These are phyloP conservation scores for Scaptomyza pallida DNA, from an alignment of 1,140 invertebrate species.

Conservation along the genomic window DNA sequence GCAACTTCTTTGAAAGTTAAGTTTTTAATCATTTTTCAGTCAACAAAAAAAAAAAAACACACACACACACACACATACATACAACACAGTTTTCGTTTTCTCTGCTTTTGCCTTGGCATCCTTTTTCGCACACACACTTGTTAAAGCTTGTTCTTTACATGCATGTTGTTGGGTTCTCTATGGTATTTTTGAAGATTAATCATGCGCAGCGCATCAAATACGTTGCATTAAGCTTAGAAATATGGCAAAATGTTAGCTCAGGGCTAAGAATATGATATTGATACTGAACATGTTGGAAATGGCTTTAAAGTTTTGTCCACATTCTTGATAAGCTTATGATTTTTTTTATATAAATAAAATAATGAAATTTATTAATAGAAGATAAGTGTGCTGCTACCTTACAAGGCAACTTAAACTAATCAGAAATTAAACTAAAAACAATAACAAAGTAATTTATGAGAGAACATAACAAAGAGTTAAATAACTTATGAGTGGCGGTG, in stretches of 20 bases:
- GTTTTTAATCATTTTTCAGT: slow-evolving; percentile 77
- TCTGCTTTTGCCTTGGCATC: slow-evolving; percentile 40
- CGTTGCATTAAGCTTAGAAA: slow-evolving; percentile 50
- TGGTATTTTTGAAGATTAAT: slow-evolving; percentile 54
- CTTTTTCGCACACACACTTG: slow-evolving; percentile 11
- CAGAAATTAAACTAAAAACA: too few species aligned
- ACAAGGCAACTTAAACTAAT: too few species aligned
- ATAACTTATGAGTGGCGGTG: too few species aligned
- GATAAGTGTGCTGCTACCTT: too few species aligned
- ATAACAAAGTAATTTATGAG: too few species aligned
- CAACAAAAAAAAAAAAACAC: slow-evolving; percentile 41
- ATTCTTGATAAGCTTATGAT: too few species aligned
- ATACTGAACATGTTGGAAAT: too few species aligned
- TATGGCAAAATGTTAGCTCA: slow-evolving; percentile 8
- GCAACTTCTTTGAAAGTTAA: slow-evolving; percentile 73
- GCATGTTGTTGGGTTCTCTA: not conserved
- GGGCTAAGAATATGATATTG: not conserved
- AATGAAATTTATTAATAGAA: too few species aligned
- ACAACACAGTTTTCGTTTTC: slow-evolving; percentile 50
- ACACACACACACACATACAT: too few species aligned
- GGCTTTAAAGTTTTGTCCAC: too few species aligned
- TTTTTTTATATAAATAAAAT: too few species aligned
- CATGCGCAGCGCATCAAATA: slow-evolving; percentile 65
- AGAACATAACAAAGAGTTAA: too few species aligned
- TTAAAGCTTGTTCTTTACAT: slow-evolving; percentile 2